These are phyloP conservation scores for Crotalus viridis DNA, from an alignment of 2,113 vertebrate species.

Conservation along the genomic window DNA sequence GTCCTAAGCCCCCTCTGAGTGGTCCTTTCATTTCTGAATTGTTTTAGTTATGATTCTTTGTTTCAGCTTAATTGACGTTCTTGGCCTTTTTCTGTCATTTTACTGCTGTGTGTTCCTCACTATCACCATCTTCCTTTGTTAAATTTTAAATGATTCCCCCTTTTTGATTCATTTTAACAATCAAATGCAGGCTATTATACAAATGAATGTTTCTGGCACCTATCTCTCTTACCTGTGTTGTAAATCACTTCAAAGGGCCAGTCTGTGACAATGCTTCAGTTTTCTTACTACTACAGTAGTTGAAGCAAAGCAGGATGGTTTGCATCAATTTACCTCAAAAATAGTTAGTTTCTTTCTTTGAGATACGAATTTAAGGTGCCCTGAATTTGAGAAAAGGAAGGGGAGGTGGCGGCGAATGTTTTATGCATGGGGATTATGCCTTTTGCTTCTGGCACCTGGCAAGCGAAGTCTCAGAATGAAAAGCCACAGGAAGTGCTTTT, in stretches of 20 bases:
- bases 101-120: neutral
- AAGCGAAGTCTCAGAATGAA: neutral
- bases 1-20: neutral
- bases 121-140: neutral
- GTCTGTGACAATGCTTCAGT: neutral
- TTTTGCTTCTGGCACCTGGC: neutral
- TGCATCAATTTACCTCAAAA: neutral
- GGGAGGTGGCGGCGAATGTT: neutral
- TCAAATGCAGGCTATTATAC: neutral
- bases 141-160: neutral
- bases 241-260: neutral
- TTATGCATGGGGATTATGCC: slow-evolving; percentile 14
- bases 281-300: neutral
- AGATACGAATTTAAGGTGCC: neutral
- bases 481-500: slow-evolving; percentile 9
- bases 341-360: neutral
- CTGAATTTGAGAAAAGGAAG: neutral
- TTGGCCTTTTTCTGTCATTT: neutral
- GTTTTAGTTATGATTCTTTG: neutral
- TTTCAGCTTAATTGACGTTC: neutral
- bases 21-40: neutral
- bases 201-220: neutral
- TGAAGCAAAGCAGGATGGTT: neutral
- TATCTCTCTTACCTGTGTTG: neutral
- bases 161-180: neutral